Conservation (phyloP, 2,888 invertebrate species). For the Mermis nigrescens region DNA sequence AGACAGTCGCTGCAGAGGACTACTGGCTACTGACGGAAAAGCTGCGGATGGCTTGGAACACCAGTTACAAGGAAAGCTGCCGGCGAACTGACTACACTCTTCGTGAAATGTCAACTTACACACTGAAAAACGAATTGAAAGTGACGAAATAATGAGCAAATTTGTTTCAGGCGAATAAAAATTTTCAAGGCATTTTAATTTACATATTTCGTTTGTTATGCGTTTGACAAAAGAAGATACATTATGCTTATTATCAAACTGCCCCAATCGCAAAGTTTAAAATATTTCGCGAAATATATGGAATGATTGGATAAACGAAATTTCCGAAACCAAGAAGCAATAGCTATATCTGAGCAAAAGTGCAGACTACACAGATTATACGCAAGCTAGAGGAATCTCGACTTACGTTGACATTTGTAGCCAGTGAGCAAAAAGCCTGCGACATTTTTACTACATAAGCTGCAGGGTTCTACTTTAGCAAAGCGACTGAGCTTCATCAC, state of each 20-base stretch:
- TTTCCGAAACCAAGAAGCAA: not conserved
- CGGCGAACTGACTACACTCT: constrained; percentile 66
- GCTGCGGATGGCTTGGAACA: not conserved
- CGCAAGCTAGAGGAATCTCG: no score
- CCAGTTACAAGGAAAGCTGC: constrained; percentile 35
- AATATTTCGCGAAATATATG: no score
- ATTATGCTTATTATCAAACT: not conserved
- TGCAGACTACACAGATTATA: not conserved
- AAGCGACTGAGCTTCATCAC: not conserved
- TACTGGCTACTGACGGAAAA: not conserved
- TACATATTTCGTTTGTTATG: no score
- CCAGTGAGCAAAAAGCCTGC: constrained; percentile 43
- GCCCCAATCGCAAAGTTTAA: no score
- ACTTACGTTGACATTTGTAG: constrained; percentile 41
- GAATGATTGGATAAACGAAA: not conserved
- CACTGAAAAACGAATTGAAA: constrained; percentile 34
- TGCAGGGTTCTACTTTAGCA: constrained; percentile 57
- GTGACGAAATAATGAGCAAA: no score
- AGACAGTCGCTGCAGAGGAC: not conserved
- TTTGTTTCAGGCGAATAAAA: no score
- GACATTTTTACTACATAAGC: constrained; percentile 58
- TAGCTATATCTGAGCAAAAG: no score
- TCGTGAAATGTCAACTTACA: constrained; percentile 70
- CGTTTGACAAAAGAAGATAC: not conserved
- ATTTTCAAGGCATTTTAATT: no score